Conservation (phyloP, 2,888 invertebrate genomes). For the Ceratothoa steindachneri region DNA sequence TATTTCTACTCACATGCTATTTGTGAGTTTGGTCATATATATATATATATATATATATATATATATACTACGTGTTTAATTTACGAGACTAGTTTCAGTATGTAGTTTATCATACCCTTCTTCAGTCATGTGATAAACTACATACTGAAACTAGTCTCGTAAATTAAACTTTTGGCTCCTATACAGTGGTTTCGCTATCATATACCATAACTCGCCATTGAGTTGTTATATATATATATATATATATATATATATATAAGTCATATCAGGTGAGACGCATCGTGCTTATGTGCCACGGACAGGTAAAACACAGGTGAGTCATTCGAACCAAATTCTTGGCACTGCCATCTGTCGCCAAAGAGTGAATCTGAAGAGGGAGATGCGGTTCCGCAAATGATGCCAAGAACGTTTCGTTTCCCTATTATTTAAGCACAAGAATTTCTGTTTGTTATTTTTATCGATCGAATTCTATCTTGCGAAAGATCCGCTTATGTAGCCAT, state of each 20-base stretch:
- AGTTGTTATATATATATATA: background rate
- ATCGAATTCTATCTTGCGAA: too few species aligned
- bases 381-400: background rate
- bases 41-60: too few species aligned
- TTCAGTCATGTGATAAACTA: too few species aligned
- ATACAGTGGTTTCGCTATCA: too few species aligned
- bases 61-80: background rate
- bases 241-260: background rate
- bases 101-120: too few species aligned
- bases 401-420: background rate
- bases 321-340: background rate
- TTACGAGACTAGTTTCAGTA: too few species aligned
- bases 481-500: too few species aligned
- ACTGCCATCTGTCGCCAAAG: background rate
- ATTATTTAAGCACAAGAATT: background rate
- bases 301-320: conserved; percentile 9
- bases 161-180: too few species aligned
- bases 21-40: too few species aligned
- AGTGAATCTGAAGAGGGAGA: background rate
- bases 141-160: too few species aligned
- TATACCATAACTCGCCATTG: too few species aligned
- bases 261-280: background rate
- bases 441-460: background rate
- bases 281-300: background rate
- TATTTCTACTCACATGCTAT: too few species aligned